Conservation (phyloP, 2,113 vertebrate genomes). For the Megalops atlanticus region DNA sequence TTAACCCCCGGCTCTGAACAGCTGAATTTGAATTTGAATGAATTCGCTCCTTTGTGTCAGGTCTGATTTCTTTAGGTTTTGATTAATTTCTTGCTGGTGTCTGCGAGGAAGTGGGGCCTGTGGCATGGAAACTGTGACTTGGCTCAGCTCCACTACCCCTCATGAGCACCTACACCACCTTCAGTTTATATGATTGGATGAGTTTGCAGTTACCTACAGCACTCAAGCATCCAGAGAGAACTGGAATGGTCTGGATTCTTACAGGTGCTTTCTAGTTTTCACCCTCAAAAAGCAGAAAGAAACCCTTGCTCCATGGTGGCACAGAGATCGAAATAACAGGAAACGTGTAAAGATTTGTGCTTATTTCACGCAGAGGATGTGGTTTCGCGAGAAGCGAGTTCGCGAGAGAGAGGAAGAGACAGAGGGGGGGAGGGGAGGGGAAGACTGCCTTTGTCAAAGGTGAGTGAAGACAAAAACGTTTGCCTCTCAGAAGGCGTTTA, state of each 20-base stretch:
- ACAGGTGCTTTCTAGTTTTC: background rate
- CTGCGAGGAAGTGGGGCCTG: background rate
- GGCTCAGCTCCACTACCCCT: background rate
- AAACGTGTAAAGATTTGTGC: constrained; percentile 37
- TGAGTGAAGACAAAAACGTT: constrained; percentile 5
- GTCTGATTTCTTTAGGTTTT: background rate
- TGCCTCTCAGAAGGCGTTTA: constrained; percentile 27
- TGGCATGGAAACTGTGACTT: background rate
- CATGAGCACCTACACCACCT: background rate
- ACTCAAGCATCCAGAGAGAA: background rate
- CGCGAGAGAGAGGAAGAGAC: constrained; percentile 63
- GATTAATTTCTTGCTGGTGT: background rate
- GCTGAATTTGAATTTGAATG: no score
- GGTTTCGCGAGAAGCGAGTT: constrained; percentile 51
- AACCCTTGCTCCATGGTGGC: background rate
- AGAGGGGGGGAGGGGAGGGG: constrained; percentile 58
- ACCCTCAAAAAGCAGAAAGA: no score
- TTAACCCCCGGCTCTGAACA: no score
- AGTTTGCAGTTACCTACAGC: background rate
- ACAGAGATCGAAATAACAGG: constrained; percentile 42
- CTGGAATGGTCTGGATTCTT: background rate
- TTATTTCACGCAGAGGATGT: constrained; percentile 70
- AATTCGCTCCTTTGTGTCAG: background rate
- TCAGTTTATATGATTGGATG: no score
- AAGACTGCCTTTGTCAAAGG: constrained; percentile 39